Percentiles rank a stretch among this genome's conserved stretches.
Conservation (phyloP, 2,888 invertebrate species). For the Mimas tiliae region DNA sequence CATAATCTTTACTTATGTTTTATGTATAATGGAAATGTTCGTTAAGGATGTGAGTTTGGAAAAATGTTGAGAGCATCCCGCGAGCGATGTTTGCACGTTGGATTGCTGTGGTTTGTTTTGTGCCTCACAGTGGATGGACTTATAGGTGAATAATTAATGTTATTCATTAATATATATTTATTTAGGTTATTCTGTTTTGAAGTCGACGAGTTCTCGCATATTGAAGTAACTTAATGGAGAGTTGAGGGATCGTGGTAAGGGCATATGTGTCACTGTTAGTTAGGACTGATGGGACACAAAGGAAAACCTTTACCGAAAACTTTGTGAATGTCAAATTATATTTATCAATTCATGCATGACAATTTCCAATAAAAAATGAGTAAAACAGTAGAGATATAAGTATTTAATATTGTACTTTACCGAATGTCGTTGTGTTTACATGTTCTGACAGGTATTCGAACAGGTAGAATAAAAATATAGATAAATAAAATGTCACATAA, state of each 20-base stretch:
- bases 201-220: background rate
- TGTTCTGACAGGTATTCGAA: too few species aligned
- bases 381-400: too few species aligned
- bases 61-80: slow-evolving; percentile 75
- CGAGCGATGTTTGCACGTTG: slow-evolving; percentile 65
- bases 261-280: too few species aligned
- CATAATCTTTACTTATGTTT: slow-evolving; percentile 59
- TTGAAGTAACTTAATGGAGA: background rate
- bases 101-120: slow-evolving; percentile 67
- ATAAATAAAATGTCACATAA: background rate
- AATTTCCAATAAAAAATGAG: too few species aligned
- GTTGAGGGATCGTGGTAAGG: background rate
- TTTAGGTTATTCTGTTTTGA: background rate
- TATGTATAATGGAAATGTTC: slow-evolving; percentile 54
- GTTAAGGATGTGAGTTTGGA: slow-evolving; percentile 70
- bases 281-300: too few species aligned
- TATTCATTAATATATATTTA: slow-evolving; percentile 19
- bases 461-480: too few species aligned
- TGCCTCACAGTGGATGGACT: slow-evolving; percentile 65
- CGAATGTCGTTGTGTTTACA: background rate
- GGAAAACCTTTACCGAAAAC: too few species aligned
- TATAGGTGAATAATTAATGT: slow-evolving; percentile 61
- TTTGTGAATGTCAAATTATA: too few species aligned
- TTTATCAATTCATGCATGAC: too few species aligned
- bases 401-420: too few species aligned